phyloP scores from a whole-genome alignment of 2,797 vertebrate genomes.

The Hirundo rustica region DNA sequence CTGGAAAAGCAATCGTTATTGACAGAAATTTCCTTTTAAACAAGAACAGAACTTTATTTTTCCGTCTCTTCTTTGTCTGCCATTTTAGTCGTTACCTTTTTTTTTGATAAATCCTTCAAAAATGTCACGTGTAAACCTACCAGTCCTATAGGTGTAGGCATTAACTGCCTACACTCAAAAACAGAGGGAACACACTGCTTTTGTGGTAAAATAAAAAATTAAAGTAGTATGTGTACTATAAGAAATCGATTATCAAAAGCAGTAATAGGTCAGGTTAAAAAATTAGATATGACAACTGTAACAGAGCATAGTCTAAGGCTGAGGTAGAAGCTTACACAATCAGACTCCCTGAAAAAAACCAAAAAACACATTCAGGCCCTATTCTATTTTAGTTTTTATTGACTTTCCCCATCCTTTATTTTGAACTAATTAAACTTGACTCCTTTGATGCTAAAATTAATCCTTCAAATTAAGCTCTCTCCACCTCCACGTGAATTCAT shows the following conservation, averaged over 20 bases:
- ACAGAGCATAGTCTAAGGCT: background rate
- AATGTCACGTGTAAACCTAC: background rate
- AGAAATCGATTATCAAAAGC: background rate
- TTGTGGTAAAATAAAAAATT: background rate
- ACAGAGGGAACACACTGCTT: background rate
- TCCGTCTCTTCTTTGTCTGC: background rate
- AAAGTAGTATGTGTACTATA: background rate
- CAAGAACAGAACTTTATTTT: background rate
- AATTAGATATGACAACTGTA: background rate
- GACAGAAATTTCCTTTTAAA: slow-evolving; percentile 14
- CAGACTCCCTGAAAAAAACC: background rate
- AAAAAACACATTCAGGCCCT: background rate
- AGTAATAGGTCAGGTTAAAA: background rate
- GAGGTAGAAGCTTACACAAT: background rate
- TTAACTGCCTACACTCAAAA: background rate
- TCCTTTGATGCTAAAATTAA: background rate
- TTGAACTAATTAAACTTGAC: background rate
- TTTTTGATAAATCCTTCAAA: background rate
- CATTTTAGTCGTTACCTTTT: background rate
- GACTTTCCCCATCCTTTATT: background rate
- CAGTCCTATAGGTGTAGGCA: background rate
- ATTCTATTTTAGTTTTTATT: background rate
- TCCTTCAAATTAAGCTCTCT: background rate
- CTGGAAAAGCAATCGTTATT: slow-evolving; percentile 2
- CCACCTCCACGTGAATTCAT: background rate